Percentiles rank a stretch among this genome's conserved stretches.
phyloP scores from a whole-genome alignment of 2,113 vertebrate species.

The Peromyscus californicus region DNA sequence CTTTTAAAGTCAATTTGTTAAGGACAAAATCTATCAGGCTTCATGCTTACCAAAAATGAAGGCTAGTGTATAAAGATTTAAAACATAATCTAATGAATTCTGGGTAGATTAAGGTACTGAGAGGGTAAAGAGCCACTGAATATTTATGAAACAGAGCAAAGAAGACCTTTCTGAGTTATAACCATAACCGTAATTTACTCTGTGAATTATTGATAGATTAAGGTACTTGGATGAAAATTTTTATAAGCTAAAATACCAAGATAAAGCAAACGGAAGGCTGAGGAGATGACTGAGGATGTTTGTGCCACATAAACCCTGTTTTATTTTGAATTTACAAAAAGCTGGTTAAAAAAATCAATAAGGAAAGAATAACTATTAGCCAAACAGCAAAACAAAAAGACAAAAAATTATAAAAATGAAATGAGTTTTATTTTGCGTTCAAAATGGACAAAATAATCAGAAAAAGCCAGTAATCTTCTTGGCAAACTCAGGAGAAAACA shows the following conservation, averaged over 20 bases:
- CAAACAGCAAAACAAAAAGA: conserved; percentile 44
- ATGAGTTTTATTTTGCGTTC: background rate
- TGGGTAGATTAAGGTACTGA: conserved; percentile 44
- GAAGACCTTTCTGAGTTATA: background rate
- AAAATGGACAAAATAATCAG: conserved; percentile 16
- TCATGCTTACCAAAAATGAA: conserved; percentile 39
- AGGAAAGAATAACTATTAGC: background rate
- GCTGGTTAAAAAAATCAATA: conserved; percentile 18
- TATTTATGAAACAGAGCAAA: conserved; percentile 57
- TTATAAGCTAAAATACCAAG: conserved; percentile 21
- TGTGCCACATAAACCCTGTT: background rate
- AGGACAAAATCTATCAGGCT: conserved; percentile 53
- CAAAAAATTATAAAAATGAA: conserved; percentile 32
- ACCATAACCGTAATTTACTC: background rate
- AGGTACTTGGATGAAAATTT: background rate
- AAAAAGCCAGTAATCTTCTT: conserved; percentile 4
- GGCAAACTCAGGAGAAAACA: background rate
- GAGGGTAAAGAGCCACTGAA: background rate
- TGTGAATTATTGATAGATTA: conserved; percentile 44
- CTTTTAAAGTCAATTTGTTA: conserved; percentile 38
- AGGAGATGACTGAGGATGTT: background rate
- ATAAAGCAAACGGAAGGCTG: conserved; percentile 31
- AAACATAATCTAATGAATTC: conserved; percentile 52
- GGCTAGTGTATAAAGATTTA: conserved; percentile 45
- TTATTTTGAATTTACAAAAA: conserved; percentile 29